phyloP scores from a whole-genome alignment of 2,888 invertebrate species.

The Mesorhabditis spiculigera region DNA sequence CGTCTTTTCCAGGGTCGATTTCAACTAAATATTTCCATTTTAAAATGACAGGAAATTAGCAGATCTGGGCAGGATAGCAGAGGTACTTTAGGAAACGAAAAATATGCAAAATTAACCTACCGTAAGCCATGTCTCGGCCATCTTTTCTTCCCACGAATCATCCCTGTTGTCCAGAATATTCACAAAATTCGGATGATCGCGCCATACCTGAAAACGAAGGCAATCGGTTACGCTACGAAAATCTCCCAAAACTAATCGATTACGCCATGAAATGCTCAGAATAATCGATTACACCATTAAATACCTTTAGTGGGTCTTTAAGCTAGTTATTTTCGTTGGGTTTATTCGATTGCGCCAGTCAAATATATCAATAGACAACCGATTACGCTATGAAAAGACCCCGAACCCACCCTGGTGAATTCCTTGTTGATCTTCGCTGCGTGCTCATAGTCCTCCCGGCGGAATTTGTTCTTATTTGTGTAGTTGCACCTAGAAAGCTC shows the following conservation, averaged over 20 bases:
- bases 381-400: neutral
- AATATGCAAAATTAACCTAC: too few relatives aligned
- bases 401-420: neutral
- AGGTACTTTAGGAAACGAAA: too few relatives aligned
- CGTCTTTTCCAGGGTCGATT: too few relatives aligned
- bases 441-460: neutral
- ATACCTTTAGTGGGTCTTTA: too few relatives aligned
- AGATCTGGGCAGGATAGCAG: too few relatives aligned
- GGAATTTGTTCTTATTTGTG: neutral
- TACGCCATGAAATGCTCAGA: too few relatives aligned
- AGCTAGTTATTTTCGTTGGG: too few relatives aligned
- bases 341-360: too few relatives aligned
- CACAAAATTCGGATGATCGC: slow-evolving; percentile 1
- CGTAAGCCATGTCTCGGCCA: slow-evolving; percentile 1
- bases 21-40: too few relatives aligned
- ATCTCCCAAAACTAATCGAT: neutral
- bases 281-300: too few relatives aligned
- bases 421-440: neutral
- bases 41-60: too few relatives aligned
- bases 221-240: neutral
- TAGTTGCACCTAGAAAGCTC: neutral
- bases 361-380: neutral
- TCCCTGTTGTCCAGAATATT: neutral
- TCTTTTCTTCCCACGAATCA: neutral
- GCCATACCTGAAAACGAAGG: neutral